These are phyloP conservation scores for Asbolus verrucosus DNA, from an alignment of 1,140 invertebrate species.

Conservation along the genomic window DNA sequence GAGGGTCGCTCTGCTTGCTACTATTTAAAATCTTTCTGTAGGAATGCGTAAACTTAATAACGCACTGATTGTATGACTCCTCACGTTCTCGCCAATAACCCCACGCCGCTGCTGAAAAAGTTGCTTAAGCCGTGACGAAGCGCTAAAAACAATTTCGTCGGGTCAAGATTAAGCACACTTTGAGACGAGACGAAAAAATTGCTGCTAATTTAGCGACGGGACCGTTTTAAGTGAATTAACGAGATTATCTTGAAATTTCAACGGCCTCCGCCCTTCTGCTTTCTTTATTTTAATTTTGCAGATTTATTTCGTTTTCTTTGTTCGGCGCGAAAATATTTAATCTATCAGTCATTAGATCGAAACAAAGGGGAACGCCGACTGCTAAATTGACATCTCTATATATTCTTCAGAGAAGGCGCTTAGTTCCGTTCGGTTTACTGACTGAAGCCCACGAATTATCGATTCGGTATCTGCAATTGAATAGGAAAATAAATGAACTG, in stretches of 20 bases:
- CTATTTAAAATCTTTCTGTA: too few species aligned
- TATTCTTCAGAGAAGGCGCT: not conserved
- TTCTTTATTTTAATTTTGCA: not conserved
- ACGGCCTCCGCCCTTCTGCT: too few species aligned
- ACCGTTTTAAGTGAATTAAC: conserved; percentile 24
- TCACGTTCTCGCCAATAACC: conserved; percentile 6
- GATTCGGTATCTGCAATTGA: conserved; percentile 30
- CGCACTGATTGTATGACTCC: conserved; percentile 6
- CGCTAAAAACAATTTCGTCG: too few species aligned
- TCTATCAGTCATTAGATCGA: conserved; percentile 7
- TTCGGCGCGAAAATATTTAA: conserved; percentile 1
- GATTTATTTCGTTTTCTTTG: not conserved
- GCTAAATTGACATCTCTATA: conserved; percentile 33
- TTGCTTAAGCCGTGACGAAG: too few species aligned
- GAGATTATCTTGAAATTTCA: conserved; percentile 10
- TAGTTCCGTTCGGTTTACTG: not conserved
- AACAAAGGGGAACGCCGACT: conserved; percentile 16
- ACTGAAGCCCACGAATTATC: not conserved
- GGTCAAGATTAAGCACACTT: too few species aligned
- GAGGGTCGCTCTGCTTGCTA: too few species aligned
- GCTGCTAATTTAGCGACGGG: conserved; percentile 5
- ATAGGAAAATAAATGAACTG: conserved; percentile 44
- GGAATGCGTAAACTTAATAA: not conserved
- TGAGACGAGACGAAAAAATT: conserved; percentile 16
- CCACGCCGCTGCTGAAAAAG: too few species aligned